Evolutionary conservation across 2,797 vertebrate genomes (phyloP), one percentile per base, ranked within the genome.

Genomic region (Coregonus suidteri): DNA sequence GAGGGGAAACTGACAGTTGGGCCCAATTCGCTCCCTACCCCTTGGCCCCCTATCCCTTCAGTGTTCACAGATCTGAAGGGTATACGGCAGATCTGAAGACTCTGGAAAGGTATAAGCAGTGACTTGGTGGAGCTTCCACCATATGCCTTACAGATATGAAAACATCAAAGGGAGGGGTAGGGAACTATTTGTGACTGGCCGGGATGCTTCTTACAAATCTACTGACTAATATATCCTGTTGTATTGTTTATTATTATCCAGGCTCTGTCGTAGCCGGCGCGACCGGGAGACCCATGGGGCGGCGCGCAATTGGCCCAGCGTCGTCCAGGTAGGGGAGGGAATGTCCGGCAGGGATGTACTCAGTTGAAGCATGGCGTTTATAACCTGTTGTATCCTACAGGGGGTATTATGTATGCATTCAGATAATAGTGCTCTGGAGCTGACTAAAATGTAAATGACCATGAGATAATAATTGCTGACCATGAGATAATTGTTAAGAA

Each of bases 1-100:
- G 20, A 14, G 52, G 84, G 87, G 88, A 84, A 34, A 37, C 31
- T 35, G 66, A 35, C 11, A 14, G 3, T 16, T 35, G 66, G 30
- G 14, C 3, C 65, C 15, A 34, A 35, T 37, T 68, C 25, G 16
- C 56, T n/a, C 41, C 3, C 41, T 47, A 47, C 41, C 41, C 41
- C 9, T 13, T 13, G 41, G 41, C n/a, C 7, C 20, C 59, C 11
- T 64, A 7, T 3, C 7, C 9, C 59, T 64, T n/a, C n/a, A 25
- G 59, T 64, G 59, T 64, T 9, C 20, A 30, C 20, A 11, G 54
- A 11, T n/a, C 54, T 56, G 54, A 56, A 18, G 16, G 54, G 54
- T 18, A 18, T 56, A 18, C 16, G 4, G 59, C 59, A 25, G 9
- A 25, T 25, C 59, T 64, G 59, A 64, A 64, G 59, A 64, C 3